phyloP scores from a whole-genome alignment of 2,888 invertebrate species.

The Acrobasis suavella region DNA sequence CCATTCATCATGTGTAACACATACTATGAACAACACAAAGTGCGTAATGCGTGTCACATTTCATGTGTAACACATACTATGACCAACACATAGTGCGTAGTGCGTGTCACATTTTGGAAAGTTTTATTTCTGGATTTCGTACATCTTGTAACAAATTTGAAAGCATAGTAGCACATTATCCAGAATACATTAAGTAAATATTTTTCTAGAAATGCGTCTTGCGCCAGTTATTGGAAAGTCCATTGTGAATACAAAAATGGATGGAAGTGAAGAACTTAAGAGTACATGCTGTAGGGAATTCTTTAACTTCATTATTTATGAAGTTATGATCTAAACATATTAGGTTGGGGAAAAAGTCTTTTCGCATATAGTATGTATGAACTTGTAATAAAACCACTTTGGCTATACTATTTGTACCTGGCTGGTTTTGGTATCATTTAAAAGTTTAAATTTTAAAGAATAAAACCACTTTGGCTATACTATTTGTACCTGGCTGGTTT shows the following conservation, averaged over 20 bases:
- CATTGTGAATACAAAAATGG: neutral
- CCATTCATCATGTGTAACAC: no score
- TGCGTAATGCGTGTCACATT: conserved; percentile 1
- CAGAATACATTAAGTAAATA: conserved; percentile 26
- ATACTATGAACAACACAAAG: neutral
- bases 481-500: no score
- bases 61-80: neutral
- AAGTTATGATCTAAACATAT: no score
- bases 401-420: no score
- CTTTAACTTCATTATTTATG: no score
- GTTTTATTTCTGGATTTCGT: conserved; percentile 7
- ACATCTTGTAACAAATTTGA: conserved; percentile 18
- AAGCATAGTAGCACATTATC: conserved; percentile 27
- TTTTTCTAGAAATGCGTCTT: neutral
- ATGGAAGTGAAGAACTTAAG: neutral
- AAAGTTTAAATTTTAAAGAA: no score
- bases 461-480: no score
- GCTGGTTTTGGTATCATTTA: no score
- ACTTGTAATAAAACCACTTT: no score
- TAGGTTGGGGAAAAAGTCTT: no score
- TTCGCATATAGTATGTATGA: no score
- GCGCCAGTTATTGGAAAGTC: neutral
- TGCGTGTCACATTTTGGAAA: conserved; percentile 9
- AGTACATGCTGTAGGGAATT: no score
- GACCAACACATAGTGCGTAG: neutral